Evolutionary conservation across 2,888 invertebrate genomes (phyloP), one percentile per base, ranked within the genome.

Genomic region (Cephus pygmeus): DNA sequence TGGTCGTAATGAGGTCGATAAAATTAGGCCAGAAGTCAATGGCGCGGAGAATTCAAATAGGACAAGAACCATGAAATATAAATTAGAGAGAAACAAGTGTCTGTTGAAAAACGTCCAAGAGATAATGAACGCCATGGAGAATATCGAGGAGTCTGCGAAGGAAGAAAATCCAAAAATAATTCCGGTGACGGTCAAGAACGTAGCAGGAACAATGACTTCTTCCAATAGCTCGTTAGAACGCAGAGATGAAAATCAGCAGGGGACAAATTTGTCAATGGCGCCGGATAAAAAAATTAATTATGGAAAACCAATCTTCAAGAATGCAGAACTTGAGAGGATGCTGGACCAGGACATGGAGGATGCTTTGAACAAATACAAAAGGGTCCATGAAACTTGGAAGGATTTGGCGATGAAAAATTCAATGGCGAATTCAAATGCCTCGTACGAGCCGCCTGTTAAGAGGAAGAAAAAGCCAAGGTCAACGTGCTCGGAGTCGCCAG

Each of bases 271-370:
- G 68, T 71, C 34, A 6, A 4, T 11, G 76, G 9, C 56, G 6
- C 6, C 2, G 23, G 56, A 56, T 56, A 23, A 56, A 9, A 9
- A 56, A 56, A 56, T 56, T 23, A 9, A 56, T 56, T 56, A 23
- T 6, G 82, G 34, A 69, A 77, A 74, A 30, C 80, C 75, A 69
- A 75, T 73, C 31, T 85, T 87, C 74, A 73, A 76, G 15, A 86
- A 84, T 68, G 77, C 79, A 1, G 75, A 76, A 31, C 9, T 87
- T 33, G 82, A 83, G 4, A 81, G 79, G 69, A 68, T 77, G 9
- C 69, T 87, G 34, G 76, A 88, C 79, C 80, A 84, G 1, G 80
- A 83, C 12, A 86, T 88, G 84, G 75, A 73, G 3, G 76, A 77
- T 0, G 83, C 85, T 2, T 36, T 88, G 30, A 75, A 78, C 23